These are phyloP conservation scores for Plecotus auritus DNA, from an alignment of 2,113 vertebrate species.

Conservation along the genomic window DNA sequence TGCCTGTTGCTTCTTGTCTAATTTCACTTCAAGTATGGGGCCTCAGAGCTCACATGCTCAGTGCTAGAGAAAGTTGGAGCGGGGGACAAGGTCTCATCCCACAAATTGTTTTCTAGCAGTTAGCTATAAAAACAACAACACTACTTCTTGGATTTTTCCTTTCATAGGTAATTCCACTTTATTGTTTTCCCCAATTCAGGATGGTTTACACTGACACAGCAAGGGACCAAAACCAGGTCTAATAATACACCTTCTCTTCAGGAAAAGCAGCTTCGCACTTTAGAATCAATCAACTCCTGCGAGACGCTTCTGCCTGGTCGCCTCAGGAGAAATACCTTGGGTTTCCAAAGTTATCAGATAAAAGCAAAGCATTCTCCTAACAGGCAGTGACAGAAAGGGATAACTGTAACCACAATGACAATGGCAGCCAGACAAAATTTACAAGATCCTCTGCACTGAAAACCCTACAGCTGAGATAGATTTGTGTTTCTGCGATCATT, in stretches of 20 bases:
- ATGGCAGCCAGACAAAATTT: background rate
- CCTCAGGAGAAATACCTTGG: slow-evolving; percentile 47
- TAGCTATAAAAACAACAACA: background rate
- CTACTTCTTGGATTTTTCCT: background rate
- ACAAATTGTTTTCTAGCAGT: background rate
- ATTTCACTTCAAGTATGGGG: background rate
- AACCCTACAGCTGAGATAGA: background rate
- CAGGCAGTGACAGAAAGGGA: background rate
- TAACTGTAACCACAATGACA: background rate
- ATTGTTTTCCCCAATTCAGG: background rate
- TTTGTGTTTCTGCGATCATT: slow-evolving; percentile 47
- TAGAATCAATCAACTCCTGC: background rate
- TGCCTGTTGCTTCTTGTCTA: background rate
- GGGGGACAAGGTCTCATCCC: background rate
- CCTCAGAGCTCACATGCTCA: rapidly evolving
- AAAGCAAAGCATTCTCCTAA: slow-evolving; percentile 44
- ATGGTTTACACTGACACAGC: background rate
- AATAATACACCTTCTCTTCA: background rate
- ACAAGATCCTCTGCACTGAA: background rate
- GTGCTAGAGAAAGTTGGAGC: background rate
- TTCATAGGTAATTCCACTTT: background rate
- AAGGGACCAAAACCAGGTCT: background rate
- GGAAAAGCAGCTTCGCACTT: background rate
- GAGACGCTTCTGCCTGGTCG: slow-evolving; percentile 19
- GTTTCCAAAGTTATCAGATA: slow-evolving; percentile 52